A percentile compares a stretch with the other conserved stretches of the same genome.
These are phyloP conservation scores for Hydrolagus colliei DNA, from an alignment of 2,797 vertebrate species.

Conservation along the genomic window DNA sequence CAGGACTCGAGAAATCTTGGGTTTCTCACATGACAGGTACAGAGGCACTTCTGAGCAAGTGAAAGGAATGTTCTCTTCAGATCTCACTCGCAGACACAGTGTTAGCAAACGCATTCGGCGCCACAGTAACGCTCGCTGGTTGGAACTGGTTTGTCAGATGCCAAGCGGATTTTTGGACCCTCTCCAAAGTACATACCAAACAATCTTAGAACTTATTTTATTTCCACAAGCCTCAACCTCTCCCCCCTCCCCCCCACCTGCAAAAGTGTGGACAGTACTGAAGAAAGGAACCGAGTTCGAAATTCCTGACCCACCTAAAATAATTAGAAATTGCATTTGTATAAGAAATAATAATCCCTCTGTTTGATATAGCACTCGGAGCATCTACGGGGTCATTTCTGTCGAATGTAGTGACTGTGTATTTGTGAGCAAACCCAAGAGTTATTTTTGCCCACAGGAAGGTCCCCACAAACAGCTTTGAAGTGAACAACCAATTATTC, in stretches of 20 bases:
- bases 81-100: not conserved
- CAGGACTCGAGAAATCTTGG: not conserved
- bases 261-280: no score
- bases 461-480: not conserved
- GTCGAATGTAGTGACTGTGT: not conserved
- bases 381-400: not conserved
- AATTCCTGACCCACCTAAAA: no score
- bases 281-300: no score
- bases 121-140: not conserved
- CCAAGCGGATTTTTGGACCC: not conserved
- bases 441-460: not conserved
- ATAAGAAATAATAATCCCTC: not conserved
- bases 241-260: no score
- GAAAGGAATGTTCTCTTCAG: not conserved
- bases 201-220: not conserved
- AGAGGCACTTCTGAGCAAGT: not conserved
- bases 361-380: not conserved
- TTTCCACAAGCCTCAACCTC: not conserved
- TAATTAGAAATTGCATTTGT: not conserved
- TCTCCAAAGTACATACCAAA: not conserved
- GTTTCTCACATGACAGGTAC: not conserved
- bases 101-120: not conserved
- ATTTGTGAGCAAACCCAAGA: not conserved
- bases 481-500: no score
- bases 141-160: constrained; percentile 9